Evolutionary conservation across 2,797 vertebrate genomes (phyloP).

Genomic region (Synanceia verrucosa): DNA sequence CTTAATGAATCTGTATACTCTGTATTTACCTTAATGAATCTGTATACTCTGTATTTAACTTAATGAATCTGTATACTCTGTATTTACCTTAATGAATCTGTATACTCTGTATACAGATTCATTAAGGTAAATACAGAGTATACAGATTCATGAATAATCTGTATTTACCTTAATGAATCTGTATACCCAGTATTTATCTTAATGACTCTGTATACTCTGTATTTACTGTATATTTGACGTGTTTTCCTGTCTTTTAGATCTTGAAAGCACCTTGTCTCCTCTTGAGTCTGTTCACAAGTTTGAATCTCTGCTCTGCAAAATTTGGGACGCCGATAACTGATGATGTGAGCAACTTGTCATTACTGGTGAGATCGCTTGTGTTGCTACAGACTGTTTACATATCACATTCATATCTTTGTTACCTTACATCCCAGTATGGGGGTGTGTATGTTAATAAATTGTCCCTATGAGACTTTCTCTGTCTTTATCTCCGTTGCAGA

Average conservation of each 20-base stretch:
- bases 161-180: no score
- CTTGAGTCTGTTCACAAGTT: slow-evolving; percentile 75
- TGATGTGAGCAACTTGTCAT: slow-evolving; percentile 80
- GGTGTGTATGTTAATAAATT: neutral
- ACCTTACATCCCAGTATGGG: neutral
- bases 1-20: no score
- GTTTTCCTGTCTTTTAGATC: slow-evolving; percentile 66
- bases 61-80: neutral
- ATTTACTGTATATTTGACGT: neutral
- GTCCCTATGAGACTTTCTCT: neutral
- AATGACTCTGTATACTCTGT: neutral
- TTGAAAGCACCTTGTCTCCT: slow-evolving; percentile 80
- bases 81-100: no score
- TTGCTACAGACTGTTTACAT: neutral
- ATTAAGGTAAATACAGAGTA: no score
- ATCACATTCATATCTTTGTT: neutral
- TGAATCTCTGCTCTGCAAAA: slow-evolving; percentile 76
- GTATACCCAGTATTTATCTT: no score
- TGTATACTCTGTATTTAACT: neutral
- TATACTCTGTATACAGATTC: neutral
- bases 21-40: no score
- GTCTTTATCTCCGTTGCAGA: slow-evolving; percentile 58
- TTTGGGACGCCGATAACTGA: slow-evolving; percentile 79
- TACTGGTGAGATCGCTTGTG: slow-evolving; percentile 73
- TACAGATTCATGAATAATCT: no score